A percentile compares a stretch with the other conserved stretches of the same genome.
Conservation (phyloP, 1,140 invertebrate species). For the Homalodisca vitripennis region DNA sequence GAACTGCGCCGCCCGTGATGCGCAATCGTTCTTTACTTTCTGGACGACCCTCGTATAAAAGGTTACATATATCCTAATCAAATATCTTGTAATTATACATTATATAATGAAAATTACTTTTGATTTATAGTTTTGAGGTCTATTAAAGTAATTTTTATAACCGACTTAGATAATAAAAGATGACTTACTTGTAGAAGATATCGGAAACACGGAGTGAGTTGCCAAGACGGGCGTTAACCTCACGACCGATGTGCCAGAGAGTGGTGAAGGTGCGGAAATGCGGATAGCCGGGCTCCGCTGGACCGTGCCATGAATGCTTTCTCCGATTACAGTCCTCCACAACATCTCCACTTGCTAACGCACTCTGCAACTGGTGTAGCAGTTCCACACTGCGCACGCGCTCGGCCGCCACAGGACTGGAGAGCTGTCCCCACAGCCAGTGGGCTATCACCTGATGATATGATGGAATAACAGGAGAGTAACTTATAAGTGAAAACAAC, state of each 20-base stretch:
- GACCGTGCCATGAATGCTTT: conserved; percentile 50
- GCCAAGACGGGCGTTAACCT: conserved; percentile 48
- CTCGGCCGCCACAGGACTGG: conserved; percentile 56
- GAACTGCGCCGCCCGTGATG: too few species aligned
- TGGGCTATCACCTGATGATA: conserved; percentile 60
- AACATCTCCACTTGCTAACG: conserved; percentile 57
- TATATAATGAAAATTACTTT: too few species aligned
- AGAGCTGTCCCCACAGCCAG: conserved; percentile 67
- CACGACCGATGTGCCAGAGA: conserved; percentile 78
- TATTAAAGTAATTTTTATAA: not conserved
- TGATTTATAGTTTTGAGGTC: too few species aligned
- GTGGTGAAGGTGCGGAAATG: conserved; percentile 73
- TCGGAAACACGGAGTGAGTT: conserved; percentile 41
- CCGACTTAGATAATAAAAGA: too few species aligned
- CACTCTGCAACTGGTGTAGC: conserved; percentile 68
- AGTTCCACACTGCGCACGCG: conserved; percentile 66
- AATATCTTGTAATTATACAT: too few species aligned
- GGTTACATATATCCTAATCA: too few species aligned
- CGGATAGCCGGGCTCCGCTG: conserved; percentile 53
- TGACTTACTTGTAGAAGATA: conserved; percentile 44
- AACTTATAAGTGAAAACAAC: too few species aligned
- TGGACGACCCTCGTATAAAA: too few species aligned
- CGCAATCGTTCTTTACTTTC: too few species aligned
- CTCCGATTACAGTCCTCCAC: conserved; percentile 71
- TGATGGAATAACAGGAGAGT: too few species aligned